Percentiles rank a stretch among this genome's conserved stretches.
Evolutionary conservation across 1,140 invertebrate genomes (phyloP).

Genomic region (Drosophila trapezifrons): DNA sequence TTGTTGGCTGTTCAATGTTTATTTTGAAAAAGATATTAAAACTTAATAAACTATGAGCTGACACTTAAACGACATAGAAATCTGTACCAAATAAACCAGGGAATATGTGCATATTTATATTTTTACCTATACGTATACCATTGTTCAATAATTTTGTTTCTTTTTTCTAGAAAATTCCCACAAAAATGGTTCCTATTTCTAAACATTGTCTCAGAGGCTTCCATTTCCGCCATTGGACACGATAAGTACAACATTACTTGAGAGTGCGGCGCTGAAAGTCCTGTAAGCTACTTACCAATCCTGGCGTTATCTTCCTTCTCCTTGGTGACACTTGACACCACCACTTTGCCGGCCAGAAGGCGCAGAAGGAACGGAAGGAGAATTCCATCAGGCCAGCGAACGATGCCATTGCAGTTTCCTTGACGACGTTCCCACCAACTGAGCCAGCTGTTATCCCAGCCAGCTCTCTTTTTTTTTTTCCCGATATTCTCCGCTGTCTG

Average conservation of each 20-base stretch:
- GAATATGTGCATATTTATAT: neutral
- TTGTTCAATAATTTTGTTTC: no score
- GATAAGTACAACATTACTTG: slow-evolving; percentile 28
- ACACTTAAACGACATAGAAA: no score
- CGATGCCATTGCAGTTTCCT: slow-evolving; percentile 41
- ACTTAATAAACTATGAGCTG: no score
- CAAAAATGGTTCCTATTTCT: neutral
- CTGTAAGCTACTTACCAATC: slow-evolving; percentile 59
- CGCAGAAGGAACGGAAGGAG: slow-evolving; percentile 13
- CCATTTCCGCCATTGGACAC: slow-evolving; percentile 5
- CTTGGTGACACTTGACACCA: slow-evolving; percentile 67
- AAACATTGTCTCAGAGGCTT: neutral
- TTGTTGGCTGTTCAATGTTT: no score
- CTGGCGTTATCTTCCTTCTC: slow-evolving; percentile 27
- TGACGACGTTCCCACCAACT: slow-evolving; percentile 39
- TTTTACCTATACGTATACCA: no score
- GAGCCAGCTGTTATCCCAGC: slow-evolving; percentile 37
- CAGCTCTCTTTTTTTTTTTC: slow-evolving; percentile 4
- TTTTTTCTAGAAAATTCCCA: neutral
- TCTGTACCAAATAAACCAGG: neutral
- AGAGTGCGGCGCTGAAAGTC: slow-evolving; percentile 10
- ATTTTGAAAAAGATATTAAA: no score
- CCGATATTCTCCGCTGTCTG: slow-evolving; percentile 39
- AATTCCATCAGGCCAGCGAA: slow-evolving; percentile 54
- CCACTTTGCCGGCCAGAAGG: slow-evolving; percentile 52